Evolutionary conservation across 1,140 invertebrate genomes (phyloP), one percentile per base, ranked within the genome.

Genomic region (Conus ventricosus): DNA sequence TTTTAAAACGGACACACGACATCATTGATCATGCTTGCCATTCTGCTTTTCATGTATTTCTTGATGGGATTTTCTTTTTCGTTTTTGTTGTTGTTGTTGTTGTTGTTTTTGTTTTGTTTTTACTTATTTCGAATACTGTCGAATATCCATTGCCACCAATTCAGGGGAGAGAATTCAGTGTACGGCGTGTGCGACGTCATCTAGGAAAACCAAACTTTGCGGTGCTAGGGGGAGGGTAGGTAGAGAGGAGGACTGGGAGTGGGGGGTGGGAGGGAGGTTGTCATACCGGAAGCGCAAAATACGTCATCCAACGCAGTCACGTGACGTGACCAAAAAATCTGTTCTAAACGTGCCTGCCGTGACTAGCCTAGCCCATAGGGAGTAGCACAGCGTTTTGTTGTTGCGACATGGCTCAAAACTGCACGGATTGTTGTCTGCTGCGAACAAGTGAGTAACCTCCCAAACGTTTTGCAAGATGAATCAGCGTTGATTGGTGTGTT

Each of bases 341-440:
- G n/a, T 87, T 80, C 85, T 75, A 80, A 87, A 87, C 85, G 85
- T 87, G 85, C 85, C 85, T 76, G 85, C 85, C 55, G 71, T 27
- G 71, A 87, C 76, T 87, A 71, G 67, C 13, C 76, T 87, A 71
- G 60, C 60, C 60, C 17, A 86, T 67, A 76, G 71, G 85, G 71
- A 87, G 75, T 87, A 87, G 75, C 75, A 57, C 75, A 55, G 75
- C 75, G 85, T 76, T 87, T 80, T 78, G 85, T 87, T 51, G 75
- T 54, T 57, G 84, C 85, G 60, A 55, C 20, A 67, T 17, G 54
- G 25, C 10, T 78, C n/a, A 51, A 76, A 54, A 81, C 80, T 81
- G 80, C 20, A 27, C 13, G 51, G 54, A 27, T 87, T 87, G 67
- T 87, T 57, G 20, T 78, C n/a, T 13, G 7, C n/a, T 51, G 13